A percentile compares a stretch with the other conserved stretches of the same genome.
Evolutionary conservation across 2,113 vertebrate species (phyloP).

Genomic region (Cryptomyrus ogoouensis): DNA sequence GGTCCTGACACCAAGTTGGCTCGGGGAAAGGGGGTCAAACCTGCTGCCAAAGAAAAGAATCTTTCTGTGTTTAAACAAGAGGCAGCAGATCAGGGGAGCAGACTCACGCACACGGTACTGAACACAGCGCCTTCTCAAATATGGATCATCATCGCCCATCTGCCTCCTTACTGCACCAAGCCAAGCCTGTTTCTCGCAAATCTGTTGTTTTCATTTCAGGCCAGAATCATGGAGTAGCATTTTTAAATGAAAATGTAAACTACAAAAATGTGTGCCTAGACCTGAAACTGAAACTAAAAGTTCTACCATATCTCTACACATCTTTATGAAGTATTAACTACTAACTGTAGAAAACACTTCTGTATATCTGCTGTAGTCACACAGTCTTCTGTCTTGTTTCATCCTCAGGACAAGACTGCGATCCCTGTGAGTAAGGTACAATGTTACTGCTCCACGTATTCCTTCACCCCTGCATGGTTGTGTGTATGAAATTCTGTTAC

Average conservation of each 20-base stretch:
- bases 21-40: constrained; percentile 39
- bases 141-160: background rate
- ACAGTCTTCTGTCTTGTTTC: background rate
- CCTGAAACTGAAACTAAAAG: background rate
- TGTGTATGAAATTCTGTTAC: background rate
- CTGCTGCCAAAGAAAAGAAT: constrained; percentile 42
- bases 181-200: background rate
- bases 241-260: background rate
- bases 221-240: background rate
- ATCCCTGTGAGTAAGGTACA: constrained; percentile 36
- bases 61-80: constrained; percentile 33
- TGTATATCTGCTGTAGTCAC: background rate
- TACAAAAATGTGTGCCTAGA: background rate
- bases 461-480: background rate
- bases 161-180: background rate
- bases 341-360: background rate
- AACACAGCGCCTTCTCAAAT: background rate
- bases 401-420: constrained; percentile 31
- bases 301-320: background rate
- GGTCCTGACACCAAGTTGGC: constrained; percentile 36
- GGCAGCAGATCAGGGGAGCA: constrained; percentile 35
- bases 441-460: background rate
- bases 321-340: background rate
- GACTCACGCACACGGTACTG: background rate
- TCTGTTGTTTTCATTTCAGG: background rate